Conservation (phyloP, 2,113 vertebrate genomes). For the Plestiodon gilberti region DNA sequence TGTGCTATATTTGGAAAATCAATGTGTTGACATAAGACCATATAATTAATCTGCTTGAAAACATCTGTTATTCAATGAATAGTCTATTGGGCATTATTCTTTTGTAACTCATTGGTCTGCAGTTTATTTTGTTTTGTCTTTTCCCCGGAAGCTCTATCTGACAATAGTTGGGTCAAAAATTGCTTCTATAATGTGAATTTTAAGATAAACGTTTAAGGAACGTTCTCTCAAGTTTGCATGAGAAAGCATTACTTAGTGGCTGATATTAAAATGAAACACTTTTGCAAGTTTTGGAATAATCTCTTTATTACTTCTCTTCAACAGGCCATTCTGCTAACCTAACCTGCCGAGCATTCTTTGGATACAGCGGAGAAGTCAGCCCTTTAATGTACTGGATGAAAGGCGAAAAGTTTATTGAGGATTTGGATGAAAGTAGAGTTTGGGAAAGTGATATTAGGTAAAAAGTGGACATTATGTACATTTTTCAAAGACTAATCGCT, state of each 20-base stretch:
- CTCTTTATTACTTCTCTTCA: slow-evolving; percentile 66
- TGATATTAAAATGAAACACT: slow-evolving; percentile 13
- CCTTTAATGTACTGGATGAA: slow-evolving; percentile 99
- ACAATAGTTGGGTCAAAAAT: not conserved
- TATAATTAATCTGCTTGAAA: not conserved
- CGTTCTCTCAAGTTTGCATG: not conserved
- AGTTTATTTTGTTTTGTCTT: not conserved
- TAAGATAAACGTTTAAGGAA: not conserved
- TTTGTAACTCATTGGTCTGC: not conserved
- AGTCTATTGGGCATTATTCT: not conserved
- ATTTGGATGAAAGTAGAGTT: slow-evolving; percentile 94
- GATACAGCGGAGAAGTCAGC: slow-evolving; percentile 96
- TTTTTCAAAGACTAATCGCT: slow-evolving; percentile 15
- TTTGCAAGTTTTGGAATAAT: slow-evolving; percentile 49
- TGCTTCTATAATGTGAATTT: not conserved
- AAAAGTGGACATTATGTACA: slow-evolving; percentile 54
- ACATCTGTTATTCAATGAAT: not conserved
- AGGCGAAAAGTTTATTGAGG: slow-evolving; percentile 99
- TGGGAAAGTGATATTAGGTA: slow-evolving; percentile 98
- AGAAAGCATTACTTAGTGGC: slow-evolving; percentile 32
- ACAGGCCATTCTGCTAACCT: slow-evolving; percentile 92
- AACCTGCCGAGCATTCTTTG: slow-evolving; percentile 97
- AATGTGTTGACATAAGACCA: not conserved
- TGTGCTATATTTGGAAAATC: not conserved
- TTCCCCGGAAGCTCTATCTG: slow-evolving; percentile 13